A percentile compares a stretch with the other conserved stretches of the same genome.
phyloP scores from a whole-genome alignment of 2,113 vertebrate species.

The Siniperca chuatsi region DNA sequence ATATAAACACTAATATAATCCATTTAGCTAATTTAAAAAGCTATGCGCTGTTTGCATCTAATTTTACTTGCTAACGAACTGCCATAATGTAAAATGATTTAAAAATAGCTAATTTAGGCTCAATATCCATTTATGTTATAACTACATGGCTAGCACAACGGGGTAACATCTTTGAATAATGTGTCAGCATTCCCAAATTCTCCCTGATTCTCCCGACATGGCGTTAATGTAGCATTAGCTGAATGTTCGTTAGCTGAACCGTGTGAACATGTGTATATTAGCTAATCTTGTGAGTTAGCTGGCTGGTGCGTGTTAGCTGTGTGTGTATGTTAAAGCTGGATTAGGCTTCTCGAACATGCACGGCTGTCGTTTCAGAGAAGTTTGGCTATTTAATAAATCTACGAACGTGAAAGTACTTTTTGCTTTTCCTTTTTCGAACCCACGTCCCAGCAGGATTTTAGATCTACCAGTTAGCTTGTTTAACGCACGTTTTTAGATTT shows the following conservation, averaged over 20 bases:
- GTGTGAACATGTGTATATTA: not conserved
- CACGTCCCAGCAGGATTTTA: constrained; percentile 2
- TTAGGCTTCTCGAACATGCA: constrained; percentile 15
- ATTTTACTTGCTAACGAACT: not conserved
- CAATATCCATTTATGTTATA: not conserved
- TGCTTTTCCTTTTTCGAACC: not conserved
- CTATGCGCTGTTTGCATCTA: not conserved
- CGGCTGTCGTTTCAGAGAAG: not conserved
- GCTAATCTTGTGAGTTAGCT: not conserved
- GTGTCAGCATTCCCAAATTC: not conserved
- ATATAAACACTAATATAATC: not conserved
- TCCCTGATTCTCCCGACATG: not conserved
- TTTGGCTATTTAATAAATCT: constrained; percentile 19
- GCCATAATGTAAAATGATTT: not conserved
- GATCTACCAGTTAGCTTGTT: constrained; percentile 24
- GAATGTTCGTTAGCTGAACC: not conserved
- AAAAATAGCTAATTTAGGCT: not conserved
- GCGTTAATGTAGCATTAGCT: not conserved
- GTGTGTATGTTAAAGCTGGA: constrained; percentile 12
- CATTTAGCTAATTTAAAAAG: not conserved
- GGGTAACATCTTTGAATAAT: not conserved
- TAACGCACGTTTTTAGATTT: not conserved
- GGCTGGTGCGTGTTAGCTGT: not conserved
- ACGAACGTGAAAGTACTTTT: constrained; percentile 20
- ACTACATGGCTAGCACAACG: not conserved